phyloP scores from a whole-genome alignment of 2,888 invertebrate species.

The Lucinisca nassula region DNA sequence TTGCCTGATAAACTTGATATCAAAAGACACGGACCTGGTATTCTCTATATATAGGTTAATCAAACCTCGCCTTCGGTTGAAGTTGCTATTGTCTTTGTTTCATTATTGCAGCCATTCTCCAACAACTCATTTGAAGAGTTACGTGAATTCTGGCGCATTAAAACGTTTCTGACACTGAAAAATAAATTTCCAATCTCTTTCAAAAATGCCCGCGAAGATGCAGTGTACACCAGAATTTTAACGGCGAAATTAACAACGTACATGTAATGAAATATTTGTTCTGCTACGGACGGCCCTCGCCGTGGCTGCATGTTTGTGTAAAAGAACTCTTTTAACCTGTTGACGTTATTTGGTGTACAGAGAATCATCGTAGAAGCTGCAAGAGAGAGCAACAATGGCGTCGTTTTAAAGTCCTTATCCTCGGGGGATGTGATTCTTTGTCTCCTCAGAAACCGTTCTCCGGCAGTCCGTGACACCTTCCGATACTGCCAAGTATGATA shows the following conservation, averaged over 20 bases:
- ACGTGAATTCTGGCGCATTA: neutral
- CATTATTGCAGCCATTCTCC: neutral
- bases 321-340: slow-evolving; percentile 24
- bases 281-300: slow-evolving; percentile 34
- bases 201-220: slow-evolving; percentile 56
- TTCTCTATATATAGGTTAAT: too few relatives aligned
- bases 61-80: slow-evolving; percentile 25
- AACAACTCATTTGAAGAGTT: slow-evolving; percentile 2
- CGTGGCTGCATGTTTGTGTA: neutral
- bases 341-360: slow-evolving; percentile 60
- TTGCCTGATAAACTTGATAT: too few relatives aligned
- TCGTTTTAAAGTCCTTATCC: slow-evolving; percentile 75
- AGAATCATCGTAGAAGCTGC: slow-evolving; percentile 59
- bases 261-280: slow-evolving; percentile 53
- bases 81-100: slow-evolving; percentile 12
- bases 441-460: slow-evolving; percentile 63
- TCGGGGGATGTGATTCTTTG: slow-evolving; percentile 53
- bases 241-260: slow-evolving; percentile 53
- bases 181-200: slow-evolving; percentile 42
- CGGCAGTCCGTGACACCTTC: slow-evolving; percentile 57
- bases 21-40: too few relatives aligned
- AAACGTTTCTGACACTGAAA: slow-evolving; percentile 16
- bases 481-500: slow-evolving; percentile 74
- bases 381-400: slow-evolving; percentile 66
- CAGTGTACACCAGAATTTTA: slow-evolving; percentile 58